Evolutionary conservation across 2,797 vertebrate species (phyloP).

Genomic region (Arctocebus calabarensis): DNA sequence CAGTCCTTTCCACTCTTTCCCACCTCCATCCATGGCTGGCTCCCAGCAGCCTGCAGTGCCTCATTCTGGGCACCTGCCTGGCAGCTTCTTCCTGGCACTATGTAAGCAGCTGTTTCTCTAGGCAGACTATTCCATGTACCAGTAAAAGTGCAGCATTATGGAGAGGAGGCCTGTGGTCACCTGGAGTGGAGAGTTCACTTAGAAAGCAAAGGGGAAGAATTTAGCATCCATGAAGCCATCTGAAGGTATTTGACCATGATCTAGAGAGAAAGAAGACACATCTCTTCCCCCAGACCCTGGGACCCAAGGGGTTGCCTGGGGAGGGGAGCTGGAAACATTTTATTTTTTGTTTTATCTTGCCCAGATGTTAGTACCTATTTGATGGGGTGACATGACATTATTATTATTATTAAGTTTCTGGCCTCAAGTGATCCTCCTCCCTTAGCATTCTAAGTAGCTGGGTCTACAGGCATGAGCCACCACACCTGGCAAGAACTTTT

Average conservation of each 20-base stretch:
- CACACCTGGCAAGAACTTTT: background rate
- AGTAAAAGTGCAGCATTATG: background rate
- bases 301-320: background rate
- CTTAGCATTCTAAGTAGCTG: background rate
- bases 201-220: background rate
- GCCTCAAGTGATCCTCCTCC: background rate
- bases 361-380: background rate
- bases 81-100: background rate
- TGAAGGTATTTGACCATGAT: background rate
- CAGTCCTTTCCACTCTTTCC: background rate
- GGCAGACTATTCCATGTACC: background rate
- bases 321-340: background rate
- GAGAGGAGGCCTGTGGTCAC: background rate
- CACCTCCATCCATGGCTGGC: background rate
- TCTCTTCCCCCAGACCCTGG: background rate
- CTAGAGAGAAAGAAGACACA: background rate
- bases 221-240: background rate
- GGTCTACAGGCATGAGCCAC: background rate
- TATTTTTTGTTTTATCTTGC: background rate
- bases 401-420: background rate
- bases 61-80: background rate
- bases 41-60: background rate
- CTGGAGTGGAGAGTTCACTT: background rate
- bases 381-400: background rate
- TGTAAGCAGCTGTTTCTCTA: background rate